These are phyloP conservation scores for Apogon talboti DNA, from an alignment of 2,797 vertebrate species.

Conservation along the genomic window DNA sequence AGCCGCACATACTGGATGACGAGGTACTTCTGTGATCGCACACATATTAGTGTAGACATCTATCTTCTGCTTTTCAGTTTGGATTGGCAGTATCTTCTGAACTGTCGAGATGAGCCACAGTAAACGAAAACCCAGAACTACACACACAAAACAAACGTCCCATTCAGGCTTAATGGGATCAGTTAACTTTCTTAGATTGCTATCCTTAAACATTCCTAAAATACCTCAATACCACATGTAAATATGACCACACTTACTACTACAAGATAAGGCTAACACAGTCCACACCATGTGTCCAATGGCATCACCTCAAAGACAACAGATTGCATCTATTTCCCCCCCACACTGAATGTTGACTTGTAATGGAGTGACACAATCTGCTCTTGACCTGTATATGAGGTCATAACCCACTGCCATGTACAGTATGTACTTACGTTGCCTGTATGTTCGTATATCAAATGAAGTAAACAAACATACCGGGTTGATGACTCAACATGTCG, in stretches of 20 bases:
- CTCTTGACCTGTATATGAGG: conserved; percentile 1
- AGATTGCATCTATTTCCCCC: no score
- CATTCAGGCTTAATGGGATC: conserved; percentile 1
- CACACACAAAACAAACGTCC: conserved; percentile 8
- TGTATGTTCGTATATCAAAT: not conserved
- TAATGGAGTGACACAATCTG: not conserved
- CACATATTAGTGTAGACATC: conserved; percentile 1
- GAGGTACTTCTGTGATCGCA: not conserved
- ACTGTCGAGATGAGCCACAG: not conserved
- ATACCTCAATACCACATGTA: conserved; percentile 42
- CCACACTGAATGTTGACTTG: not conserved
- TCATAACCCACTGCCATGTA: conserved; percentile 1
- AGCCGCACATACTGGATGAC: not conserved
- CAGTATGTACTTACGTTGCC: conserved; percentile 5
- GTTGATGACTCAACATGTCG: conserved; percentile 4
- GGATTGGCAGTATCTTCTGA: no score
- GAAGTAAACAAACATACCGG: conserved; percentile 5
- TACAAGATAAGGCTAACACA: conserved; percentile 10
- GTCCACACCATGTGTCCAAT: not conserved
- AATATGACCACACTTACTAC: conserved; percentile 41
- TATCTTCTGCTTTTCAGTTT: conserved; percentile 24
- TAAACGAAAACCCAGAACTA: not conserved
- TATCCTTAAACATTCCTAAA: conserved; percentile 55
- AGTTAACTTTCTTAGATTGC: conserved; percentile 12
- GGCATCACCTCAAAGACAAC: not conserved